These are phyloP conservation scores for Diacarnus erythraeanus DNA, from an alignment of 37 sponge, comb jelly and placozoan species.

Conservation along the genomic window DNA sequence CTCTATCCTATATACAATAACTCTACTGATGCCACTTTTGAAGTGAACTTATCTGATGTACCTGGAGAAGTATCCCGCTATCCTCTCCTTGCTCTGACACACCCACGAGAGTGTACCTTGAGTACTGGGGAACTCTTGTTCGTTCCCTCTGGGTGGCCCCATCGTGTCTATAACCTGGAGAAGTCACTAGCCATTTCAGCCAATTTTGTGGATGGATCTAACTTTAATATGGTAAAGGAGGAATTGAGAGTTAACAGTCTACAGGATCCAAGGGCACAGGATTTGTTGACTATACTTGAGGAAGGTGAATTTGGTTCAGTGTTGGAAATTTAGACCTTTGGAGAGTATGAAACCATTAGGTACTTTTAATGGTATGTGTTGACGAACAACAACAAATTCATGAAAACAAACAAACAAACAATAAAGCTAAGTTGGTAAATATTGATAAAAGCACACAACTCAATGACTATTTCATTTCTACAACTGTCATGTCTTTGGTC, in stretches of 20 bases:
- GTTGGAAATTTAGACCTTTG: neutral
- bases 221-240: conserved; percentile 44
- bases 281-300: conserved; percentile 23
- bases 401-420: no score
- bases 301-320: neutral
- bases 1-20: conserved; percentile 59
- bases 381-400: no score
- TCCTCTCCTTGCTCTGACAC: conserved; percentile 62
- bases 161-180: conserved; percentile 75
- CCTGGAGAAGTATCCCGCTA: conserved; percentile 18
- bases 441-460: no score
- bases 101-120: conserved; percentile 61
- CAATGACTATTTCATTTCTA: no score
- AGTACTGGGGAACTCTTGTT: conserved; percentile 77
- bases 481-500: neutral
- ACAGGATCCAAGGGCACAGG: conserved; percentile 37
- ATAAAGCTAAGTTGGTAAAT: no score
- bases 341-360: neutral
- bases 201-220: conserved; percentile 72
- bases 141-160: conserved; percentile 82
- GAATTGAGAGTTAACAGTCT: conserved; percentile 50
- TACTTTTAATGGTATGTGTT: no score
- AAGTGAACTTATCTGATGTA: conserved; percentile 39
- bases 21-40: conserved; percentile 59
- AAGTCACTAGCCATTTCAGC: conserved; percentile 79